Evolutionary conservation across 2,113 vertebrate genomes (phyloP).

Genomic region (Gadus chalcogrammus): DNA sequence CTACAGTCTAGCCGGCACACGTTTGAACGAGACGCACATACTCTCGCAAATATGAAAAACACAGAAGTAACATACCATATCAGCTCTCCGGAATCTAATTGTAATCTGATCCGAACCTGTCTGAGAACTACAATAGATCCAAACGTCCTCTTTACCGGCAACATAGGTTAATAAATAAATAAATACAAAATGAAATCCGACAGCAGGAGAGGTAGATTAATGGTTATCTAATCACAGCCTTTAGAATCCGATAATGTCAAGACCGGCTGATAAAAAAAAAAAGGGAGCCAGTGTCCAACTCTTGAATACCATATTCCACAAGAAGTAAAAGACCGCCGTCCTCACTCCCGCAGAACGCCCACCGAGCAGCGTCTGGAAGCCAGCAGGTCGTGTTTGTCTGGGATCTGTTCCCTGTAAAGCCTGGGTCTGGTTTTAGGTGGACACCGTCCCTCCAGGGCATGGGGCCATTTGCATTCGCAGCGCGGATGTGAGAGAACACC

Average conservation of each 20-base stretch:
- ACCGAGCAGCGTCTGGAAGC: not conserved
- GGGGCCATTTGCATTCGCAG: constrained; percentile 33
- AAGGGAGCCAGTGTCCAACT: not conserved
- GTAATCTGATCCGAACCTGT: too few relatives aligned
- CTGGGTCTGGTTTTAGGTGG: constrained; percentile 7
- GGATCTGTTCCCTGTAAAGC: not conserved
- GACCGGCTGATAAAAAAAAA: not conserved
- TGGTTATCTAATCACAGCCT: not conserved
- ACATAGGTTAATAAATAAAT: not conserved
- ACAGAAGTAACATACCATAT: constrained; percentile 49
- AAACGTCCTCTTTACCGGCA: not conserved
- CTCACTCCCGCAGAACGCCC: not conserved
- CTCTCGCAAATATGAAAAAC: constrained; percentile 2
- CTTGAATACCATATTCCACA: too few relatives aligned
- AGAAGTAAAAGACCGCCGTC: not conserved
- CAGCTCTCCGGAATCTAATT: constrained; percentile 9
- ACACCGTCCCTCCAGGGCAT: constrained; percentile 28
- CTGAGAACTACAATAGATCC: not conserved
- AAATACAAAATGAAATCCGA: not conserved
- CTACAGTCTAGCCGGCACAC: constrained; percentile 17
- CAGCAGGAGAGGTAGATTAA: not conserved
- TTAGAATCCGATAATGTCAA: not conserved
- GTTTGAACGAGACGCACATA: constrained; percentile 18
- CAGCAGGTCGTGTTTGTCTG: not conserved
- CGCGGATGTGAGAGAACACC: not conserved